phyloP scores from a whole-genome alignment of 2,888 invertebrate species.

The Epistrophella euchroma region DNA sequence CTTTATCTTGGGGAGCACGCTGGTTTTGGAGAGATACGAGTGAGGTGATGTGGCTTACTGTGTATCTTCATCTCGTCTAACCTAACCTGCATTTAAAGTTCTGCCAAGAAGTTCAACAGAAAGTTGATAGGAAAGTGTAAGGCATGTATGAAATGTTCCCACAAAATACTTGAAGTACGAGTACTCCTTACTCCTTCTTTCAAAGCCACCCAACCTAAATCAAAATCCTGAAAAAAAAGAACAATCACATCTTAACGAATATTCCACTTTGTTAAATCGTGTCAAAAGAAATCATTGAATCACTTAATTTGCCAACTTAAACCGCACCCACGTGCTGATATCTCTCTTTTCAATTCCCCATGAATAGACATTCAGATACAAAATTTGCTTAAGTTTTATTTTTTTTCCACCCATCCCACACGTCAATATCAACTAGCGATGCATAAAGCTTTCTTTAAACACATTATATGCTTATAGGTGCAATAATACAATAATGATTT shows the following conservation, averaged over 20 bases:
- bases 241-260: constrained; percentile 10
- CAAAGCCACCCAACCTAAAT: constrained; percentile 32
- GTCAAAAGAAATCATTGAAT: constrained; percentile 71
- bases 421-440: constrained; percentile 62
- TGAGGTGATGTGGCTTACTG: no score
- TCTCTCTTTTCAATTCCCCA: constrained; percentile 13
- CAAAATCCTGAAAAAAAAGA: constrained; percentile 24
- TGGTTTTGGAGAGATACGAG: no score
- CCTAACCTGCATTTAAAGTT: not conserved
- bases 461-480: constrained; percentile 37
- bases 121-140: not conserved
- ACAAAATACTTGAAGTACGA: not conserved
- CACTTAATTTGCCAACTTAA: constrained; percentile 59
- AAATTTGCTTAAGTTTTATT: constrained; percentile 19
- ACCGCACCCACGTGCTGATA: constrained; percentile 62
- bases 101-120: not conserved
- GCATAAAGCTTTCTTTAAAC: constrained; percentile 58
- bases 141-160: not conserved
- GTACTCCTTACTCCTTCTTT: not conserved
- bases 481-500: constrained; percentile 74
- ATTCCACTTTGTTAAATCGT: constrained; percentile 68
- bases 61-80: no score
- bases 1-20: no score
- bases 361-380: constrained; percentile 2
- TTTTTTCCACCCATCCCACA: constrained; percentile 63